A percentile compares a stretch with the other conserved stretches of the same genome.
Evolutionary conservation across 2,797 vertebrate genomes (phyloP).

Genomic region (Florisuga fusca): DNA sequence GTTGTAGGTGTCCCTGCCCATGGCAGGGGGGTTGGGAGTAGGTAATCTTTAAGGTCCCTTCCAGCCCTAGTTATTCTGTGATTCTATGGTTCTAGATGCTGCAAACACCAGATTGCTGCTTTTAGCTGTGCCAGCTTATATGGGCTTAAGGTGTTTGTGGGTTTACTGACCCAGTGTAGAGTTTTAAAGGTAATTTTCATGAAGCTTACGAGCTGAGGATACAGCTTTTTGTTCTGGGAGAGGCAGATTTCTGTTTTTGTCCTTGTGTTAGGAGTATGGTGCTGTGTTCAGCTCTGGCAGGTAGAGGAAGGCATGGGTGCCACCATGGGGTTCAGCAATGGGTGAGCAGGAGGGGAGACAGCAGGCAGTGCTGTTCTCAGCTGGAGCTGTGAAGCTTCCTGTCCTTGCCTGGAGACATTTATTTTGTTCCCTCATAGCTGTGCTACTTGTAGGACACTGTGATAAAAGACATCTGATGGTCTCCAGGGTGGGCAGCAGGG

Average conservation of each 20-base stretch:
- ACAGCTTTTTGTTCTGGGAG: background rate
- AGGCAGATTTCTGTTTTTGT: background rate
- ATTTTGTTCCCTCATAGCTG: background rate
- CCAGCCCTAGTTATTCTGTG: no score
- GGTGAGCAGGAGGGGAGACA: background rate
- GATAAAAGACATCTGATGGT: accelerated
- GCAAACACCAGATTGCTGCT: accelerated
- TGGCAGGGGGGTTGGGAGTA: no score
- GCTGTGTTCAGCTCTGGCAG: accelerated
- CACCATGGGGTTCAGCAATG: accelerated
- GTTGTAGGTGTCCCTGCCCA: no score
- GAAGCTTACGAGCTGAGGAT: background rate
- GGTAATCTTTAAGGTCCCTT: no score
- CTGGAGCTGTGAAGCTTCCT: background rate
- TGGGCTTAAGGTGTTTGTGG: background rate
- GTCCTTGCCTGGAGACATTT: background rate
- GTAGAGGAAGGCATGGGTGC: background rate
- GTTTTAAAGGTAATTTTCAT: background rate
- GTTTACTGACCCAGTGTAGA: accelerated
- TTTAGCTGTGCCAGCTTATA: accelerated
- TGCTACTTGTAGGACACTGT: background rate
- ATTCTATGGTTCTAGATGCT: no score
- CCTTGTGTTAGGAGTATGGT: background rate
- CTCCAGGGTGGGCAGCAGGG: accelerated
- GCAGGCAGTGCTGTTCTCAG: background rate